Conservation (phyloP, 2,888 invertebrate species). For the Synanthedon formicaeformis region DNA sequence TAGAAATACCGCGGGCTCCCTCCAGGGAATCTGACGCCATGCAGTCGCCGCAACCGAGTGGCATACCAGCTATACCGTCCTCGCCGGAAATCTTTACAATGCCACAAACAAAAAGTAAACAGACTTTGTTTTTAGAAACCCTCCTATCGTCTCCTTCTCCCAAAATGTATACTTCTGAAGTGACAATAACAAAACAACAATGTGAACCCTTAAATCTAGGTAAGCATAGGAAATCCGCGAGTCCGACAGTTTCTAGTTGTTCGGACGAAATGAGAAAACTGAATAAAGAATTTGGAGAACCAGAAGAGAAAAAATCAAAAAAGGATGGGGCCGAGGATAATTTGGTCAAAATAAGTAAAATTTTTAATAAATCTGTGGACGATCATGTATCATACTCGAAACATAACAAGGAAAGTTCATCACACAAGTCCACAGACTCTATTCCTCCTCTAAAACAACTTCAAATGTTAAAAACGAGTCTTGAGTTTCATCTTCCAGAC, state of each 20-base stretch:
- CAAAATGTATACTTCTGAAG: constrained; percentile 70
- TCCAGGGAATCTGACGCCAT: constrained; percentile 79
- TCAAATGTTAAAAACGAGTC: constrained; percentile 74
- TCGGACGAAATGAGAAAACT: constrained; percentile 77
- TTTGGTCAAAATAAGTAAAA: constrained; percentile 47
- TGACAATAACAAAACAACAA: constrained; percentile 68
- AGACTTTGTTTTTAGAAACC: constrained; percentile 73
- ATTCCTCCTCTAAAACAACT: constrained; percentile 79
- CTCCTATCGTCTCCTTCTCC: constrained; percentile 72
- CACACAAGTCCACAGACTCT: constrained; percentile 45
- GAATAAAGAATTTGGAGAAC: constrained; percentile 61
- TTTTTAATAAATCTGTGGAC: constrained; percentile 41
- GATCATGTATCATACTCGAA: constrained; percentile 25
- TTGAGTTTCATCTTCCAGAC: constrained; percentile 81
- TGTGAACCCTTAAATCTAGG: constrained; percentile 79
- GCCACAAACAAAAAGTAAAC: constrained; percentile 56
- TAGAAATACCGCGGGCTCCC: constrained; percentile 69
- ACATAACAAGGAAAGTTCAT: constrained; percentile 32
- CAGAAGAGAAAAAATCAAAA: constrained; percentile 51
- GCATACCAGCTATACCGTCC: constrained; percentile 76
- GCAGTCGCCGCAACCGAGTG: constrained; percentile 80
- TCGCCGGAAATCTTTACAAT: constrained; percentile 76
- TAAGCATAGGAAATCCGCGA: constrained; percentile 75
- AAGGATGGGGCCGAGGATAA: constrained; percentile 41
- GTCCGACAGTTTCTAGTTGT: constrained; percentile 80